Base-by-base conservation (phyloP, 92 coral and sea anemone genomes). In the Heliopora coerulea region DNA sequence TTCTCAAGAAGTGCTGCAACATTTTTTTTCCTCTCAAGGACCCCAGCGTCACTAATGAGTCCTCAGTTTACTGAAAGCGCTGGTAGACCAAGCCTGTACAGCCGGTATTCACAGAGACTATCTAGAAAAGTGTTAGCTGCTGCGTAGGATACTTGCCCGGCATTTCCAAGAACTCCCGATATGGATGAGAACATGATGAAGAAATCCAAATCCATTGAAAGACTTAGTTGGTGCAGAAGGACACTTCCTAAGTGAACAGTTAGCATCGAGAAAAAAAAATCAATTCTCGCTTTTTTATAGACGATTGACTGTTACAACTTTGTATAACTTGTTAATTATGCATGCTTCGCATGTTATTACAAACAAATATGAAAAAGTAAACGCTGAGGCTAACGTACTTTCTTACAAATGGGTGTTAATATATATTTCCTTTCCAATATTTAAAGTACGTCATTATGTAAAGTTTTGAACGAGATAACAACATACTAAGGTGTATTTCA, bases 101-200 rank as follows among this genome's bases (percentile, higher is more conserved):
- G 82, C 31, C 92, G 78, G 79, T 85, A 88, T 31, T 67, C 27
- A 3, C 86, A 86, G 5, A 88, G 76, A 35, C 80, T 23, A 63
- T 88, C 92, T 21, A 79, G 86, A 63, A 85, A 85, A 23, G 89
- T 86, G 29, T 88, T 88, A 28, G 86, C 83, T 4, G 86, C 89
- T 0, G 92, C 70, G 77, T 85, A 88, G 19, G 87, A 48, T 0
- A 82, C 80, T 49, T 88, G 92, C 15, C 82, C 87, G 31, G 62
- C 59, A 62, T 78, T 85, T 13, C 92, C 92, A 1, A 88, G 6
- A 15, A 88, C 2, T 0, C 89, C 85, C 12, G 89, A 77, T 49
- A 88, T 54, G 56, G 92, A 88, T 14, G 92, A 88, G 54, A 88
- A 88, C 85, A 88, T 82, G 17, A 88, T 74, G 39, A 88, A 88